Base-by-base conservation (phyloP, 2,113 vertebrate species). In the Caretta caretta region DNA sequence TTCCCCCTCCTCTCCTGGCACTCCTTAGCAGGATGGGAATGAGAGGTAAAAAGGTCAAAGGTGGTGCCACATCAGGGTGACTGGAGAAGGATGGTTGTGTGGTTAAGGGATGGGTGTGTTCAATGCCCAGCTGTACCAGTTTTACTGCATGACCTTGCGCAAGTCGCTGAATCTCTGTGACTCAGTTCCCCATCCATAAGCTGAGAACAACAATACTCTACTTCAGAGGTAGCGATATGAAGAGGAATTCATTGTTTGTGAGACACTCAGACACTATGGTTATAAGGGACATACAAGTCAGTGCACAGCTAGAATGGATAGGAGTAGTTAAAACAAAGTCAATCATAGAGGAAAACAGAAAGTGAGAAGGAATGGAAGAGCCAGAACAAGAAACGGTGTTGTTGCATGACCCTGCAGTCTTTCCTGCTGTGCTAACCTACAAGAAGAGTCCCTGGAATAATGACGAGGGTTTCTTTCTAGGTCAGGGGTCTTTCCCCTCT, bases 61-160 rank as follows among this genome's bases (percentile, higher is more conserved):
- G 10, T 1, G 12, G 20, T n/a, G 65, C 5, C 2, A 1, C 0
- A 38, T 5, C 11, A 75, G 6, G 27, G 16, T 62, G 12, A 6
- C 35, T 54, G 48, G 29, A 83, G 80, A 5, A 86, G 54, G 31
- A 27, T 10, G 49, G 46, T 10, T 57, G n/a, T n/a, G 6, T 69
- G 65, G 31, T 69, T n/a, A 35, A 69, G 62, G 14, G 62, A 14
- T 19, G n/a, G 62, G 29, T 69, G 62, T 7, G 5, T 75, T 75
- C n/a, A 42, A 42, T 6, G 9, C n/a, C 38, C 19, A 75, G 12
- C 20, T 24, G 5, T 42, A 42, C 22, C 69, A 75, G 22, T 38
- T 75, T 75, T 42, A n/a, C n/a, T 75, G 12, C 22, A 24, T 42
- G 10, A 42, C 38, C 38, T 25, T 42, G 69, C 20, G 38, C 69